Evolutionary conservation across 2,113 vertebrate genomes (phyloP).

Genomic region (Connochaetes taurinus): DNA sequence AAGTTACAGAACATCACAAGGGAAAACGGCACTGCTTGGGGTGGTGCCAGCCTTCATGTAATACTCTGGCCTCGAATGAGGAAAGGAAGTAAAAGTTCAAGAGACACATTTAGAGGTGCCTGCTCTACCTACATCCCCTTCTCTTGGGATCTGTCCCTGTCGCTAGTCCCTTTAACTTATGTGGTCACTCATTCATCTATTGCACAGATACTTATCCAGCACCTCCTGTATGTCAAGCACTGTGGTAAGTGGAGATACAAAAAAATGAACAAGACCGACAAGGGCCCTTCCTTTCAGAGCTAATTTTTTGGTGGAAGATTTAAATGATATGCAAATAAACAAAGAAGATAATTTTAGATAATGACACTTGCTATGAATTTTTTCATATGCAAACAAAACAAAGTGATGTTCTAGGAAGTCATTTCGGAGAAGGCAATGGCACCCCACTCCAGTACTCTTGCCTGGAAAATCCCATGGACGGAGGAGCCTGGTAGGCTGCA

Average conservation of each 20-base stretch:
- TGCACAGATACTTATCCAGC: background rate
- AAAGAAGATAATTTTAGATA: background rate
- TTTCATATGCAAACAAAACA: background rate
- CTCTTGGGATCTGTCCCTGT: background rate
- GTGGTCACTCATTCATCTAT: background rate
- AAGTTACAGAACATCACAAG: background rate
- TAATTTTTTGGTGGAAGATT: background rate
- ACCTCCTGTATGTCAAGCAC: background rate
- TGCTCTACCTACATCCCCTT: background rate
- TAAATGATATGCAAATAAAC: background rate
- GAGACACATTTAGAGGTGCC: background rate
- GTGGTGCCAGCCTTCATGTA: background rate
- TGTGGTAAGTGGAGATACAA: background rate
- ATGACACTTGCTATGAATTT: background rate
- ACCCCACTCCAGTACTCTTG: too few species aligned
- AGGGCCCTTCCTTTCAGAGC: background rate
- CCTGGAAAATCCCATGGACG: too few species aligned
- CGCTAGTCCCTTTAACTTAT: background rate
- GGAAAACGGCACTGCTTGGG: background rate
- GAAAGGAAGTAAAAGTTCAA: background rate
- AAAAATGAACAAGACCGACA: background rate
- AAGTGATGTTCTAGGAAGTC: background rate
- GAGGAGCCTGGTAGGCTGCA: too few species aligned
- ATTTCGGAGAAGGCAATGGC: background rate
- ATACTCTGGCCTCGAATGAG: too few species aligned